Base-by-base conservation (phyloP, 2,888 invertebrate species). In the Drosophila fulvimacula region DNA sequence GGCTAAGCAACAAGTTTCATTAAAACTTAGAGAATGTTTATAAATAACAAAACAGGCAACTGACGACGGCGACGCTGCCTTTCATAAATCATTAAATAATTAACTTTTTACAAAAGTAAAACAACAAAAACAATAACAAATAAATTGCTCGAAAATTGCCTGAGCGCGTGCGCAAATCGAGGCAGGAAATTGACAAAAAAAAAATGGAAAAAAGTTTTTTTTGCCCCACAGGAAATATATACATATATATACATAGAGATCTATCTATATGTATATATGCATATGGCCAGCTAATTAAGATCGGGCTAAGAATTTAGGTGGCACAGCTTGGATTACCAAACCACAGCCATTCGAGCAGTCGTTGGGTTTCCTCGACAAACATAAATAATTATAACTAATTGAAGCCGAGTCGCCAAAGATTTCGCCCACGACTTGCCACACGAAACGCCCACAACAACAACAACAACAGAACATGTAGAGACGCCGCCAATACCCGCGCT, bases 31-130 rank as follows among this genome's bases (percentile, higher is more conserved):
- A 77, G 65, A 88, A 85, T 88, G 74, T 77, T 85, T 88, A 88
- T 83, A 86, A 83, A 84, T 74, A 85, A 75, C 76, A 66, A 41
- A 56, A 51, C 41, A 46, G 7, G 64, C 36, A 52, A 61, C 60
- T 52, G 57, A 21, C 30, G 42, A 19, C 36, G 17, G 48, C 58
- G 57, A 62, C 38, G 63, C 39, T 63, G 70, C 69, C 71, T 76
- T 76, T 84, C 89, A 89, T 85, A 89, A 85, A 85, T 85, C 84
- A 89, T 85, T 87, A 79, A 87, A 89, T 83, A 83, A 85, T 89
- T 81, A 89, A 79, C 63, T 84, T 86, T 78, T 76, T 82, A 56
- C 36, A 51, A 48, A 48, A 32, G 21, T 21, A n/a, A 24, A 49
- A 42, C 53, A 71, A 39, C 9, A 36, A 44, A 70, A 71, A 13